These are phyloP conservation scores for Platycheirus albimanus DNA, from an alignment of 2,888 invertebrate genomes.

Conservation along the genomic window DNA sequence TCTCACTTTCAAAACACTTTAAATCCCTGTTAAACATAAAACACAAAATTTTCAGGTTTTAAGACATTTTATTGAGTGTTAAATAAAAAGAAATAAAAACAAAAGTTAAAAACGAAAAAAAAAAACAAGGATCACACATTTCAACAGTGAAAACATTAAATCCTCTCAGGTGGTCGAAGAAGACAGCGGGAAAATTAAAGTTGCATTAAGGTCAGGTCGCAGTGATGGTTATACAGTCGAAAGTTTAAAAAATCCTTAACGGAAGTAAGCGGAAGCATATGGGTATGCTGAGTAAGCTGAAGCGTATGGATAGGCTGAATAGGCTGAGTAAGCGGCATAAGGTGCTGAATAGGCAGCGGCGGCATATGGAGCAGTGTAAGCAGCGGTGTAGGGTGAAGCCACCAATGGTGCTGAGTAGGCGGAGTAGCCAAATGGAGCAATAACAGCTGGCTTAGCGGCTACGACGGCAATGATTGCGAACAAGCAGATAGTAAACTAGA, in stretches of 20 bases:
- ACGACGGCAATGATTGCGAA: slow-evolving; percentile 81
- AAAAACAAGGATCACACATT: slow-evolving; percentile 37
- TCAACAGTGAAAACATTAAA: slow-evolving; percentile 1
- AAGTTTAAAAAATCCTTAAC: too few species aligned
- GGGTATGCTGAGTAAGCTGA: slow-evolving; percentile 80
- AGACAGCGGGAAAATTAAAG: slow-evolving; percentile 22
- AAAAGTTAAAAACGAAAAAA: slow-evolving; percentile 23
- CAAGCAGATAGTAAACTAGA: slow-evolving; percentile 81
- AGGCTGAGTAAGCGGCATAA: slow-evolving; percentile 78
- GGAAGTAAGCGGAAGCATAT: slow-evolving; percentile 80
- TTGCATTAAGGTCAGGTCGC: slow-evolving; percentile 58
- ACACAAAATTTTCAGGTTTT: not conserved
- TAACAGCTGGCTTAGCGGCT: slow-evolving; percentile 81
- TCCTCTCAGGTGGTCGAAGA: slow-evolving; percentile 18
- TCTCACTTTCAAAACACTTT: too few species aligned
- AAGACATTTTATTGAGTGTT: slow-evolving; percentile 62
- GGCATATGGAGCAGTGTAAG: slow-evolving; percentile 76
- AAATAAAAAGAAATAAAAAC: slow-evolving; percentile 44
- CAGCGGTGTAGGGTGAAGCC: slow-evolving; percentile 77
- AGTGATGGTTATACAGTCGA: slow-evolving; percentile 22
- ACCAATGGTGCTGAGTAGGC: slow-evolving; percentile 75
- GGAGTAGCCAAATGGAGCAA: slow-evolving; percentile 80
- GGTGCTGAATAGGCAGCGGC: slow-evolving; percentile 76
- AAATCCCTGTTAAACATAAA: not conserved
- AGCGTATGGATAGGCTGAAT: slow-evolving; percentile 80